phyloP scores from a whole-genome alignment of 2,797 vertebrate species.

The Neoniphon sammara region DNA sequence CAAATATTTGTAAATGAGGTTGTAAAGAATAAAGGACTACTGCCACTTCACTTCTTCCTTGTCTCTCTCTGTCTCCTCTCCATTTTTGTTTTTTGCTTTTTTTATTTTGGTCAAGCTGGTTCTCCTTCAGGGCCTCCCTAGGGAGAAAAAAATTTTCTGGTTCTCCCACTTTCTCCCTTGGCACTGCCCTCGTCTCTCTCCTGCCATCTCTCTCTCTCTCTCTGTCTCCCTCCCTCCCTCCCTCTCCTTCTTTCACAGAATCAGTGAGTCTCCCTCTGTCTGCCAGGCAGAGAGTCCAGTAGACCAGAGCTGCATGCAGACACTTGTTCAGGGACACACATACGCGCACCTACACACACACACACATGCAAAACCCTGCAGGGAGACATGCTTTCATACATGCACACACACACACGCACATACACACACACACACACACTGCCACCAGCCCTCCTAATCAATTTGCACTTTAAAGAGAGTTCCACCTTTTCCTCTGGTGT shows the following conservation, averaged over 20 bases:
- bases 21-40: constrained; percentile 21
- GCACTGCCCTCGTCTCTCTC: constrained; percentile 9
- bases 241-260: constrained; percentile 40
- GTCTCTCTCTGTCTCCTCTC: neutral
- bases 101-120: neutral
- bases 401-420: neutral
- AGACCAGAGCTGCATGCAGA: constrained; percentile 30
- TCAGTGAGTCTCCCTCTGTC: constrained; percentile 42
- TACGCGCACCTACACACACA: neutral
- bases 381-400: neutral
- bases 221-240: neutral
- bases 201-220: constrained; percentile 6
- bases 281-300: constrained; percentile 27
- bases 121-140: neutral
- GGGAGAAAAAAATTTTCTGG: neutral
- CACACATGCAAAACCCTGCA: neutral
- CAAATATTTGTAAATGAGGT: constrained; percentile 14
- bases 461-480: constrained; percentile 65
- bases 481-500: constrained; percentile 38
- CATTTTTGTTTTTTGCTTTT: neutral
- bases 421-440: constrained; percentile 4
- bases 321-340: neutral
- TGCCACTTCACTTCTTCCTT: neutral
- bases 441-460: constrained; percentile 37
- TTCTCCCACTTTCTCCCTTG: constrained; percentile 2